These are phyloP conservation scores for Onychostruthus taczanowskii DNA, from an alignment of 2,113 vertebrate genomes.

Conservation along the genomic window DNA sequence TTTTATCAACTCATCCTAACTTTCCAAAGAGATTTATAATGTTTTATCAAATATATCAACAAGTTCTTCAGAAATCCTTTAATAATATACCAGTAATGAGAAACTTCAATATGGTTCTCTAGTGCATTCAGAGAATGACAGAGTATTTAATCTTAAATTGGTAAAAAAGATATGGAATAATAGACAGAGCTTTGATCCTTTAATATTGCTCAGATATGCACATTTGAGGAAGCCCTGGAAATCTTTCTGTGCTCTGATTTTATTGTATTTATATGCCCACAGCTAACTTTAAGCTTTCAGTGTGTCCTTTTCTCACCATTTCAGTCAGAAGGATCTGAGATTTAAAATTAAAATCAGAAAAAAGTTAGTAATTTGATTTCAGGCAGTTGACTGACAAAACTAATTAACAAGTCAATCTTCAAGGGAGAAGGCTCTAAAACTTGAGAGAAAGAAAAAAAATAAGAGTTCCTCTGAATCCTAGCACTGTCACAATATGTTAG, in stretches of 20 bases:
- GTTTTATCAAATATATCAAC: slow-evolving; percentile 20
- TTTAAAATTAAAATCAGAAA: slow-evolving; percentile 15
- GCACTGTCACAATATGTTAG: neutral
- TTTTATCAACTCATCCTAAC: neutral
- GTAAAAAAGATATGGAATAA: neutral
- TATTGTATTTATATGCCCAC: neutral
- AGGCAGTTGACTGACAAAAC: slow-evolving; percentile 52
- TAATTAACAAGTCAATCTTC: slow-evolving; percentile 41
- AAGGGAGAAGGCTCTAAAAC: slow-evolving; percentile 12
- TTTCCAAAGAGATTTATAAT: neutral
- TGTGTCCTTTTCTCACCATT: neutral
- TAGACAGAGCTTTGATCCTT: slow-evolving; percentile 28
- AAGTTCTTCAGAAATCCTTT: slow-evolving; percentile 9
- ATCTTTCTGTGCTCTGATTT: slow-evolving; percentile 7
- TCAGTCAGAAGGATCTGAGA: slow-evolving; percentile 6
- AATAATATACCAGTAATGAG: neutral
- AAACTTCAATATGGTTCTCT: neutral
- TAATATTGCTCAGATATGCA: neutral
- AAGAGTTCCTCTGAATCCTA: neutral
- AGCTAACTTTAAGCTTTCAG: neutral
- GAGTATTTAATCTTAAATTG: slow-evolving; percentile 41
- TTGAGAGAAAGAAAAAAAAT: neutral
- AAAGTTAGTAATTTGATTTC: slow-evolving; percentile 24
- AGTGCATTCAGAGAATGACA: neutral
- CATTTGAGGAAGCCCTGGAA: neutral